Base-by-base conservation (phyloP, 2,888 invertebrate genomes). In the Conops quadrifasciatus region DNA sequence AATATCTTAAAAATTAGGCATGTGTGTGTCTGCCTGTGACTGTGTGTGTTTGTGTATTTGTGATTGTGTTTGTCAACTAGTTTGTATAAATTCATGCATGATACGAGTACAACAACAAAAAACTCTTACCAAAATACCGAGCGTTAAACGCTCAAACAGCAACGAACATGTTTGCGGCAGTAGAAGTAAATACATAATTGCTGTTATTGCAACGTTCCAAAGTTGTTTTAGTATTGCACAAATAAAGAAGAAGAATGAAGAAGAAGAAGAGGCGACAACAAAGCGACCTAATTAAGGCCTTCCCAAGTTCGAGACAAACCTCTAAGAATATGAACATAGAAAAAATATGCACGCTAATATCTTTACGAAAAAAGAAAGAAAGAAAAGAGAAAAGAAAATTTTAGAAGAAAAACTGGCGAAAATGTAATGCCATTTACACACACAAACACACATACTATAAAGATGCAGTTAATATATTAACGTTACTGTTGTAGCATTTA, bases 311-410 rank as follows among this genome's bases (percentile, higher is more conserved):
- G 49, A 69, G 66, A 62, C 67, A 43, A 45, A 51, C 16, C n/a
- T n/a, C n/a, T 63, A 59, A 49, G 43, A 28, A 67, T 53, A 72
- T 71, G 71, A 71, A 72, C 73, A 71, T 74, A 71, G 71, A 66
- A 30, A 43, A 53, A 19, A 67, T 66, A 56, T 58, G 58, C 49
- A 60, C 68, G 45, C n/a, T n/a, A n/a, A 62, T 49, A 26, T 24
- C 69, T 53, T 69, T 59, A 26, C 49, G 47, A 67, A 30, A 58
- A 28, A 28, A 26, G 21, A 3, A 58, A 58, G 5, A 13, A 58
- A 11, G 9, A 21, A 24, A 58, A 28, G 26, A 24, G 16, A 28
- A 28, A 24, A 28, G 36, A 58, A 9, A 58, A 28, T 58, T 58
- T 5, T 26, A 58, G 36, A 36, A 28, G n/a, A 49, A 49, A 49